Evolutionary conservation across 2,797 vertebrate genomes (phyloP), one percentile per base, ranked within the genome.

Genomic region (Oreonectes daqikongensis): DNA sequence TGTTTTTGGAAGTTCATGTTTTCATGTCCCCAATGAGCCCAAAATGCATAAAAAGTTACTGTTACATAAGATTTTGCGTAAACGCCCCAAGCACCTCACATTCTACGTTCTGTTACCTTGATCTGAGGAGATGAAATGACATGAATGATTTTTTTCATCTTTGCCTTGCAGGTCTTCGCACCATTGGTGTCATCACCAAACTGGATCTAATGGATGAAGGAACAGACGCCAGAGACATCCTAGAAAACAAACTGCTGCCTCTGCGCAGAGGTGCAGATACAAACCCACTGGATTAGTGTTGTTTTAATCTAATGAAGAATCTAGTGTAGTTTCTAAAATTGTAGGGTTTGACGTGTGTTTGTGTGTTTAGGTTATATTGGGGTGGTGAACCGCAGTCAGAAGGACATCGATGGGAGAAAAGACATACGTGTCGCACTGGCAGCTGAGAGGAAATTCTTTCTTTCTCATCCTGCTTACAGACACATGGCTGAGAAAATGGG

Each of bases 331-430:
- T 35, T 35, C 35, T 35, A n/a, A n/a, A n/a, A n/a, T 10, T 35
- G 35, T 35, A 11, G 15, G 52, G 15, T 30, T 12, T 38, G 50
- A 30, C 63, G 40, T 44, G 5, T 50, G 26, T 28, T 14, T 35
- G 26, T 28, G 30, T 48, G 3, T 24, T 14, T 18, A 98, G 96
- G 97, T 20, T 98, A 98, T 75, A 95, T 98, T 3, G 97, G 97
- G 1, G 96, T 98, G 75, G 96, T 99, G 82, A 99, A 99, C 89
- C 95, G 97, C 81, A 99, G 97, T 86, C 97, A 99, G 85, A 99
- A 99, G 87, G 97, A 99, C 87, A 99, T 99, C 0, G 97, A 99
- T 77, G 97, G 97, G 14, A 96, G 94, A 88, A 99, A 99, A 86
- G 96, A 99, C 85, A 99, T 99, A 81, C 88, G 93, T 0, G 93